A percentile compares a stretch with the other conserved stretches of the same genome.
Evolutionary conservation across 2,113 vertebrate genomes (phyloP).

Genomic region (Emydocephalus ijimae): DNA sequence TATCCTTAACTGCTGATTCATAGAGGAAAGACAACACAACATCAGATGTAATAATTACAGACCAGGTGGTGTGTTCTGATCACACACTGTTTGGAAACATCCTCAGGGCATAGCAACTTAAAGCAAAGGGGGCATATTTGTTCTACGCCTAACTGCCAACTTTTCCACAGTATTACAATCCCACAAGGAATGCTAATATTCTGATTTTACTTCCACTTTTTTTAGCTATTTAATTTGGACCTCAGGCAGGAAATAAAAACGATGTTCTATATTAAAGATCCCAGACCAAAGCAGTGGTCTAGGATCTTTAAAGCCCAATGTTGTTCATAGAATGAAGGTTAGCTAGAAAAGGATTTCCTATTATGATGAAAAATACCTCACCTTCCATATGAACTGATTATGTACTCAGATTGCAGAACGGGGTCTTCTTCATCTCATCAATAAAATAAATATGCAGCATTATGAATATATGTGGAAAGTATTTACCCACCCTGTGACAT

Average conservation of each 20-base stretch:
- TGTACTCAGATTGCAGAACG: background rate
- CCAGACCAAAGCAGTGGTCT: background rate
- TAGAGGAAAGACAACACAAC: background rate
- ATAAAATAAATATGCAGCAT: background rate
- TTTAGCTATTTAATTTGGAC: background rate
- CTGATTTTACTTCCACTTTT: background rate
- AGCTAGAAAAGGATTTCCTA: background rate
- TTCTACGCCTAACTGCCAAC: background rate
- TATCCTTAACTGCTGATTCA: slow-evolving; percentile 13
- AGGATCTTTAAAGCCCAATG: background rate
- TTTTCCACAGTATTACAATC: background rate
- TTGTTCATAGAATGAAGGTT: too few species aligned
- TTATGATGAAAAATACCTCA: background rate
- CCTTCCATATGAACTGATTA: background rate
- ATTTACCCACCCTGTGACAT: background rate
- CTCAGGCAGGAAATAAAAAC: background rate
- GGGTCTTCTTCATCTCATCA: background rate
- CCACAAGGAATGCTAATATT: background rate
- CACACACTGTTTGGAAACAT: background rate
- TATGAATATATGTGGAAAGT: background rate
- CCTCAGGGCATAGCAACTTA: background rate
- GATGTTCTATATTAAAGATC: background rate
- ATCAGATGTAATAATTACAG: background rate
- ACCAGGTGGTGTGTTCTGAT: background rate
- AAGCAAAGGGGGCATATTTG: background rate